Evolutionary conservation across 2,113 vertebrate species (phyloP).

Genomic region (Rhinopomastus cyanomelas): DNA sequence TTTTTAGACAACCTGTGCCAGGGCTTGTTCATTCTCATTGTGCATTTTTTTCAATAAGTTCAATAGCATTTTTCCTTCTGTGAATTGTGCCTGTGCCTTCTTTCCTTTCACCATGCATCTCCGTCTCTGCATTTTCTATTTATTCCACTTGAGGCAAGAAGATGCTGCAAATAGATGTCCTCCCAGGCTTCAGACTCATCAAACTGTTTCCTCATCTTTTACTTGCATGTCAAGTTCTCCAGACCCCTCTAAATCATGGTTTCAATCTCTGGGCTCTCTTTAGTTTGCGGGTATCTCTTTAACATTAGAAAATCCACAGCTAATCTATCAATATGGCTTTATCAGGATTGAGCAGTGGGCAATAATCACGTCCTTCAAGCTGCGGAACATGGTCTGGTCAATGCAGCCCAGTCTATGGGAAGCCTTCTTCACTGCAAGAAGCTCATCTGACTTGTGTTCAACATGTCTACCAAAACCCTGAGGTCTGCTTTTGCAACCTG

Average conservation of each 20-base stretch:
- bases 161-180: neutral
- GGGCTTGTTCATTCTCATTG: neutral
- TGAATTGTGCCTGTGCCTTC: neutral
- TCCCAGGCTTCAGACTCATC: neutral
- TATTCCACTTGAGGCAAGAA: neutral
- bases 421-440: neutral
- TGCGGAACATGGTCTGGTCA: neutral
- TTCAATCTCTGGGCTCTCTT: neutral
- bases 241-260: neutral
- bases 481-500: neutral
- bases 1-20: conserved; percentile 5
- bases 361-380: neutral
- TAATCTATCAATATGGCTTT: neutral
- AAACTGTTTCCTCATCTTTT: neutral
- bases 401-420: neutral
- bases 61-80: neutral
- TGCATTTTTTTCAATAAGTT: neutral
- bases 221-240: neutral
- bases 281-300: neutral
- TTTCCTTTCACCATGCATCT: neutral
- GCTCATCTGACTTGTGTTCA: accelerated
- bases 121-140: neutral
- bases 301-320: neutral
- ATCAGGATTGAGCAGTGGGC: neutral
- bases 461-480: accelerated